These are phyloP conservation scores for Agrypnia vestita DNA, from an alignment of 1,140 invertebrate species.

Conservation along the genomic window DNA sequence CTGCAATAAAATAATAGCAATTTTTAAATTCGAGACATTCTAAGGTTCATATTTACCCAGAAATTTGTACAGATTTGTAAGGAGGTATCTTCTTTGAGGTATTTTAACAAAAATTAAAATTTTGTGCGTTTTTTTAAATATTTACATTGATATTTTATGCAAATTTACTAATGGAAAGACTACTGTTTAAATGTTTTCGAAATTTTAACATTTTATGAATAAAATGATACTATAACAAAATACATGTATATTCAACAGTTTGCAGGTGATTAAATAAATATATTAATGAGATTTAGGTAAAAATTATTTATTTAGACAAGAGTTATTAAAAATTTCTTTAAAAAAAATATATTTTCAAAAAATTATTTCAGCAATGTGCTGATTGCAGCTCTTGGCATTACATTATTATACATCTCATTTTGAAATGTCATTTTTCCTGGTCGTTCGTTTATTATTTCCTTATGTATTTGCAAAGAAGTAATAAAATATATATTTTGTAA, in stretches of 20 bases:
- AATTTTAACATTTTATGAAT: slow-evolving; percentile 39
- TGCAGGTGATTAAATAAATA: slow-evolving; percentile 25
- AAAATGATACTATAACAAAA: not conserved
- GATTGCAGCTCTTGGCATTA: no score
- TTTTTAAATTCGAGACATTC: no score
- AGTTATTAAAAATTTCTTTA: slow-evolving; percentile 18
- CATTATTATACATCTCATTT: not conserved
- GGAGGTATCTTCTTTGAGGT: no score
- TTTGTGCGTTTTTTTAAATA: no score
- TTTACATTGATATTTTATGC: no score
- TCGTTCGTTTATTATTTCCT: not conserved
- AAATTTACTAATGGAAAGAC: slow-evolving; percentile 18
- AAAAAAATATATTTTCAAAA: no score
- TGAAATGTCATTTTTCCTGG: not conserved
- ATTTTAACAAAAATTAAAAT: no score
- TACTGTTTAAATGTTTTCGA: slow-evolving; percentile 18
- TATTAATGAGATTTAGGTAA: slow-evolving; percentile 12
- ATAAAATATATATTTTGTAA: slow-evolving; percentile 34
- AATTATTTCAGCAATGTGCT: no score
- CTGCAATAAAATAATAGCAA: no score
- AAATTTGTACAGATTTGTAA: no score
- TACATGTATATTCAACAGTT: slow-evolving; percentile 21
- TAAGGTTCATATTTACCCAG: no score
- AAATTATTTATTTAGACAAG: slow-evolving; percentile 24
- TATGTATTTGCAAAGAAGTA: slow-evolving; percentile 25